Base-by-base conservation (phyloP, 2,888 invertebrate genomes). In the Drosophila subquinaria region DNA sequence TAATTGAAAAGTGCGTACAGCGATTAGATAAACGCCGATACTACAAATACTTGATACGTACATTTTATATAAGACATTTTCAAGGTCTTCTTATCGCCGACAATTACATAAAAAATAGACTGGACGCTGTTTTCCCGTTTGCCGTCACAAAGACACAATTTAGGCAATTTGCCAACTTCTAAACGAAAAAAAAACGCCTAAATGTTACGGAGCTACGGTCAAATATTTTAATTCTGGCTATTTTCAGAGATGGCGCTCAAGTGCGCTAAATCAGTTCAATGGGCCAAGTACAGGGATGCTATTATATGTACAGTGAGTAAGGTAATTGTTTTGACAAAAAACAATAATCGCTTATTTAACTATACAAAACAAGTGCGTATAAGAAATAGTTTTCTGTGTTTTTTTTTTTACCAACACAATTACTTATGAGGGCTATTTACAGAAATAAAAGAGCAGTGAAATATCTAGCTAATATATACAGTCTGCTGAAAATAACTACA, bases 21-120 rank as follows among this genome's bases (percentile, higher is more conserved):
- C 64, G 83, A 83, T 83, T 88, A 83, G 83, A 86, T 83, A 86
- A 83, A 84, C 55, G 50, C 43, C 43, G 51, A 62, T 62, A 71
- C 10, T 42, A 42, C 10, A 38, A 50, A 50, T 33, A 50, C 50
- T 65, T 63, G 62, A 69, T 75, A 79, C 51, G 64, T 48, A 48
- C 59, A 60, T 72, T 88, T 73, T 88, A 87, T 86, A 70, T 85
- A 85, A 85, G 78, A 43, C 30, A 43, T 63, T 76, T 77, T 83
- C 86, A 83, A 88, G 88, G 88, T 73, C 81, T 71, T 30, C 52
- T 67, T 73, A 88, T 82, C 88, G 67, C 47, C 35, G 57, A 56
- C 47, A 69, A 80, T 84, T 84, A 88, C 76, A 86, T 84, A 85
- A 84, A 23, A 23, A 23, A 2, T 33, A 51, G 0, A 23, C 47